Conservation (phyloP, 2,888 invertebrate genomes). For the Drosophila percnosoma region DNA sequence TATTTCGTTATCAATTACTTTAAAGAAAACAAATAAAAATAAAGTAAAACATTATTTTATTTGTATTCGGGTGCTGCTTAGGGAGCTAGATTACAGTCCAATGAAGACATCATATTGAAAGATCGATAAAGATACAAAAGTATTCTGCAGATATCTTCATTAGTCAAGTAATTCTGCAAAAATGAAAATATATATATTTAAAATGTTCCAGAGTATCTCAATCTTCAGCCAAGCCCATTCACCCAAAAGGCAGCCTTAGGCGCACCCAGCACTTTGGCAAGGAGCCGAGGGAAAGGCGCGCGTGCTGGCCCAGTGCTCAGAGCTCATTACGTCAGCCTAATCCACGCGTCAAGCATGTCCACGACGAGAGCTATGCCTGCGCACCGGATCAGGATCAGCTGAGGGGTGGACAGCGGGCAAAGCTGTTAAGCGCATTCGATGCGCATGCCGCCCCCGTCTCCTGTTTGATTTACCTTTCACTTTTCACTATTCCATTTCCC, state of each 20-base stretch:
- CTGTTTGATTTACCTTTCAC: slow-evolving; percentile 12
- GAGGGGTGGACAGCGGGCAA: slow-evolving; percentile 32
- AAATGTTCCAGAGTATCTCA: background rate
- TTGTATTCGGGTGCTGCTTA: background rate
- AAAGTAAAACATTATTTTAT: slow-evolving; percentile 5
- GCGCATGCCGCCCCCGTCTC: slow-evolving; percentile 65
- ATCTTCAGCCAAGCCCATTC: slow-evolving; percentile 32
- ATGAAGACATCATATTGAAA: background rate
- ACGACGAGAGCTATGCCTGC: slow-evolving; percentile 5
- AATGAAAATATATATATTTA: background rate
- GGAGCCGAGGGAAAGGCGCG: slow-evolving; percentile 24
- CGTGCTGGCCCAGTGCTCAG: slow-evolving; percentile 56
- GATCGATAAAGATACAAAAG: background rate
- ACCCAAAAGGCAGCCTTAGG: background rate
- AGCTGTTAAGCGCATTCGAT: slow-evolving; percentile 74
- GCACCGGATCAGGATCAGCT: background rate
- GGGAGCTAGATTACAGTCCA: background rate
- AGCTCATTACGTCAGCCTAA: slow-evolving; percentile 67
- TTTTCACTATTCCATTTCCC: slow-evolving; percentile 6
- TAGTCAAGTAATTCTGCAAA: slow-evolving; percentile 14
- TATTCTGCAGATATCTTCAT: background rate
- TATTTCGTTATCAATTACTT: background rate
- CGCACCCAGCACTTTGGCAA: slow-evolving; percentile 21
- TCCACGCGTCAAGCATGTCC: slow-evolving; percentile 62
- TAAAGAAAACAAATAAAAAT: background rate